Percentiles rank a stretch among this genome's conserved stretches.
Conservation (phyloP, 2,888 invertebrate genomes). For the Acrobasis repandana region DNA sequence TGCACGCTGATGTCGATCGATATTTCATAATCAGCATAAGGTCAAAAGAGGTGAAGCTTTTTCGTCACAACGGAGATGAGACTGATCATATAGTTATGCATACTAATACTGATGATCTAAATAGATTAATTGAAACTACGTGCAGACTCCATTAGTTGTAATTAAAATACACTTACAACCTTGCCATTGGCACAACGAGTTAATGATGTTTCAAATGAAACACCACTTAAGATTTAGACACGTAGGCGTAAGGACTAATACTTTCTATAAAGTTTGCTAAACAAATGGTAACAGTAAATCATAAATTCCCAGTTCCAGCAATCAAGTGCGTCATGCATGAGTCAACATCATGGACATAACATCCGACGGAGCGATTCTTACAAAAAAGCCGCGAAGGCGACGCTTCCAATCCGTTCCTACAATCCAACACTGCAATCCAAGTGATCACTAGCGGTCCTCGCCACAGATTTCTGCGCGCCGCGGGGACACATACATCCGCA, state of each 20-base stretch:
- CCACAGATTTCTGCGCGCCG: conserved; percentile 69
- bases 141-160: conserved; percentile 6
- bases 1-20: conserved; percentile 1
- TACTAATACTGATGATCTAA: not conserved
- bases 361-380: conserved; percentile 71
- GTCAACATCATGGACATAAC: conserved; percentile 77
- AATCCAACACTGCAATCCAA: conserved; percentile 83
- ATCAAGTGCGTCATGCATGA: conserved; percentile 81
- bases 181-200: conserved; percentile 21
- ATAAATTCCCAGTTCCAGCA: conserved; percentile 71
- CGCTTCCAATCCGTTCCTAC: conserved; percentile 62
- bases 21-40: conserved; percentile 12
- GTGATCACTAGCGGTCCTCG: conserved; percentile 64
- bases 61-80: conserved; percentile 2
- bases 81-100: conserved; percentile 9
- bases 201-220: conserved; percentile 17
- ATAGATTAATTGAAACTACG: conserved; percentile 4
- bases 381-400: conserved; percentile 59
- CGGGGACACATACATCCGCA: conserved; percentile 47
- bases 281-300: conserved; percentile 41
- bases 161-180: conserved; percentile 17
- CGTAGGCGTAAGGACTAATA: not conserved
- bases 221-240: conserved; percentile 1
- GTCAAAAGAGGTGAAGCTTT: conserved; percentile 4
- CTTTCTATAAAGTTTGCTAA: conserved; percentile 1